phyloP scores from a whole-genome alignment of 2,113 vertebrate genomes.

The Tylochromis polylepis region DNA sequence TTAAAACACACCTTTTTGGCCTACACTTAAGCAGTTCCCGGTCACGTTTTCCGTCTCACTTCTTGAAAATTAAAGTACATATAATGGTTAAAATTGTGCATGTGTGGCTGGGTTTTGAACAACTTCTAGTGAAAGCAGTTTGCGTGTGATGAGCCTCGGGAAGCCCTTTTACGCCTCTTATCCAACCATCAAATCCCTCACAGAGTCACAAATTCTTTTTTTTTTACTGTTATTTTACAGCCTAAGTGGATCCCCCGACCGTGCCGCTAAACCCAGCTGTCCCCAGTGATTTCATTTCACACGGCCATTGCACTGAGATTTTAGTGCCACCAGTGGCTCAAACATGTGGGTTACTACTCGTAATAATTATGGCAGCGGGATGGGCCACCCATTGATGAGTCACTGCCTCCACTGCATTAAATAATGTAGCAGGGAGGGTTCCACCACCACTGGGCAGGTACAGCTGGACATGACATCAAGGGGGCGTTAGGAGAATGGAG shows the following conservation, averaged over 20 bases:
- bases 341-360: neutral
- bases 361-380: conserved; percentile 14
- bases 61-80: neutral
- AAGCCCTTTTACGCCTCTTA: neutral
- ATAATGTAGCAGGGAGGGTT: neutral
- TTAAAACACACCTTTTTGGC: neutral
- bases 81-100: neutral
- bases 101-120: neutral
- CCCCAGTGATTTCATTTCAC: neutral
- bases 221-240: neutral
- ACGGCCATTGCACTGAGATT: neutral
- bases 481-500: neutral
- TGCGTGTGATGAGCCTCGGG: conserved; percentile 2
- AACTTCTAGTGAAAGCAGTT: neutral
- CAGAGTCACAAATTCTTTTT: neutral
- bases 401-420: neutral
- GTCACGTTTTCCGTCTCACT: neutral
- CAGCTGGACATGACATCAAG: conserved; percentile 12
- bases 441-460: conserved; percentile 29
- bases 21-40: neutral
- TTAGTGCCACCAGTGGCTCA: conserved; percentile 1
- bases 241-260: neutral
- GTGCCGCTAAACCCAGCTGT: neutral
- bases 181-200: conserved; percentile 1
- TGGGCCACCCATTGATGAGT: conserved; percentile 32